Percentiles rank a stretch among this genome's conserved stretches.
These are phyloP conservation scores for Epinotia brunnichana DNA, from an alignment of 2,888 invertebrate species.

Conservation along the genomic window DNA sequence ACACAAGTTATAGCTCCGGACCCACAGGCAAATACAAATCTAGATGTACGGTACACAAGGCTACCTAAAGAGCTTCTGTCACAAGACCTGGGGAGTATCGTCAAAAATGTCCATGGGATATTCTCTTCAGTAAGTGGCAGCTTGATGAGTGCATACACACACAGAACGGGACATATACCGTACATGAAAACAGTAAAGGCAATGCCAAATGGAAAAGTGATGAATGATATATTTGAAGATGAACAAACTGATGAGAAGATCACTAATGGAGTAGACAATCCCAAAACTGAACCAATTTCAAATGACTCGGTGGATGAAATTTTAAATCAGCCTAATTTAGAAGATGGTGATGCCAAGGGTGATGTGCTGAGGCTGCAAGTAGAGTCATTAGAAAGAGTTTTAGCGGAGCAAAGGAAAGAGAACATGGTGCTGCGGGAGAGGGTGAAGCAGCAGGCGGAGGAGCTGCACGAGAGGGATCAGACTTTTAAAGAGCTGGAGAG, in stretches of 20 bases:
- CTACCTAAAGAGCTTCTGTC: conserved; percentile 73
- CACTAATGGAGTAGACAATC: conserved; percentile 21
- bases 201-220: conserved; percentile 69
- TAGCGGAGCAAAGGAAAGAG: conserved; percentile 73
- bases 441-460: conserved; percentile 70
- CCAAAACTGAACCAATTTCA: conserved; percentile 41
- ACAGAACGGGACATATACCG: conserved; percentile 63
- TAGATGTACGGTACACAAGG: conserved; percentile 61
- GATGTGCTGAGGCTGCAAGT: conserved; percentile 68
- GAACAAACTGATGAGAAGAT: conserved; percentile 51
- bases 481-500: conserved; percentile 75
- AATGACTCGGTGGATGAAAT: conserved; percentile 36
- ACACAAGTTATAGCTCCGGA: conserved; percentile 68
- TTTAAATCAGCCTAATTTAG: conserved; percentile 24
- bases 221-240: conserved; percentile 78
- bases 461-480: conserved; percentile 69
- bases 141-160: conserved; percentile 74
- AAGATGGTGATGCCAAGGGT: conserved; percentile 53
- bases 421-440: conserved; percentile 64
- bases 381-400: conserved; percentile 68
- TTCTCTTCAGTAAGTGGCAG: conserved; percentile 79
- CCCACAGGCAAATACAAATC: conserved; percentile 43
- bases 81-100: conserved; percentile 75
- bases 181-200: conserved; percentile 58
- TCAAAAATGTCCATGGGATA: conserved; percentile 80